Base-by-base conservation (phyloP, 2,113 vertebrate species). In the Dolichallabes microphthalmus region DNA sequence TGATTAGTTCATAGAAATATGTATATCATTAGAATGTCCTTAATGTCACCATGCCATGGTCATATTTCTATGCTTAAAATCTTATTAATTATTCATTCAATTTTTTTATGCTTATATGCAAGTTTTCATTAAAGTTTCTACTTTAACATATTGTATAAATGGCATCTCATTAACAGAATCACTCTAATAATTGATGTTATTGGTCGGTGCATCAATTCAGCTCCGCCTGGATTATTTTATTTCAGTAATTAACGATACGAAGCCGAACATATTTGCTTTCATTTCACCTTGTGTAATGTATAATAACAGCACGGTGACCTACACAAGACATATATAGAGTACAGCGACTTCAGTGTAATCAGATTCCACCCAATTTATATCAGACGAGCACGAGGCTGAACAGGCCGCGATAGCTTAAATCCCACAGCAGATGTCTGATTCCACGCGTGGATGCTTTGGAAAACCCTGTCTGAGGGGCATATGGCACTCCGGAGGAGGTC, bases 361-460 rank as follows among this genome's bases (percentile, higher is more conserved):
- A 78, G 68, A 88, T 58, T 53, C 15, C 50, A 82, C 53, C 76
- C 76, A 69, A 82, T 85, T 64, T 73, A 45, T 71, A 75, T 35
- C 86, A 80, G 86, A 82, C 83, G 20, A 86, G 80, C 35, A 76
- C 84, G 25, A 82, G 81, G 13, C 61, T 39, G 61, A 84, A 84
- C 78, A 82, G 75, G 82, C 85, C 27, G 83, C 76, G 77, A 87
- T 84, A 45, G 85, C 86, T 85, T 87, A 76, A 68, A 83, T 85
- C 83, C 86, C 74, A 58, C 83, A 89, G 89, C 86, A 90, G 91
- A 89, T 66, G 88, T 74, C 64, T 63, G 82, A 89, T 88, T 52
- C 89, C 87, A 85, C 85, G 89, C 61, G 71, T 85, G 84, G 87
- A 85, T 86, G 87, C 88, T 87, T 66, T 39, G 71, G 66, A 81